Evolutionary conservation across 2,113 vertebrate species (phyloP), one percentile per base, ranked within the genome.

Genomic region (Perca schrenkii): DNA sequence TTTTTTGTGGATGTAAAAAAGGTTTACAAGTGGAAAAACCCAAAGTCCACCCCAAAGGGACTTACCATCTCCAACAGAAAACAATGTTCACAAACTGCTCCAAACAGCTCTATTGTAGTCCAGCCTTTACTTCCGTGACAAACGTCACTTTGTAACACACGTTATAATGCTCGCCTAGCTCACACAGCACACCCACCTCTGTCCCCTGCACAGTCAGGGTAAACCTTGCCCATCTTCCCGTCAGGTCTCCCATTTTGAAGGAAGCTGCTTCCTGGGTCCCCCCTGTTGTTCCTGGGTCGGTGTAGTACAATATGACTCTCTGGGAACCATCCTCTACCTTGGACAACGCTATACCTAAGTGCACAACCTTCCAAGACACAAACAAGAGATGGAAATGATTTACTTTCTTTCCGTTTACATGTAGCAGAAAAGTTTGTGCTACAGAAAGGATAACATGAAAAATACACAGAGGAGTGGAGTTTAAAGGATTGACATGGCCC

Each of bases 171-270:
- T 28, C 28, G 28, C 28, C 28, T 28, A 28, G 28, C 28, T 28
- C 28, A 28, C 28, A 8, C 19, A 11, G 6, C 31, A 4, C 2
- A 75, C 86, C 46, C 69, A 94, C 93, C 85, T 96, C 91, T 6
- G 96, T 86, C 0, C 91, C 97, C 88, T 97, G 95, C 5, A 99
- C 88, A 0, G 94, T 93, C 89, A 99, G 87, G 0, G 96, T 96
- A 74, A 99, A 98, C 43, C 91, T 95, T 6, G 94, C 98, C 98
- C 98, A 99, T 74, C 91, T 95, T 60, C 97, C 96, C 14, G 98
- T 98, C 95, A 99, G 95, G 87, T 97, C 95, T 0, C 95, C 96
- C 91, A 99, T 96, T 40, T 95, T 96, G 79, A 99, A 99, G 0
- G 96, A 96, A 2, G 97, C 97, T 0, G 96, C 97, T 76, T 98